phyloP scores from a whole-genome alignment of 2,888 invertebrate genomes.

The Chalcis sispes region DNA sequence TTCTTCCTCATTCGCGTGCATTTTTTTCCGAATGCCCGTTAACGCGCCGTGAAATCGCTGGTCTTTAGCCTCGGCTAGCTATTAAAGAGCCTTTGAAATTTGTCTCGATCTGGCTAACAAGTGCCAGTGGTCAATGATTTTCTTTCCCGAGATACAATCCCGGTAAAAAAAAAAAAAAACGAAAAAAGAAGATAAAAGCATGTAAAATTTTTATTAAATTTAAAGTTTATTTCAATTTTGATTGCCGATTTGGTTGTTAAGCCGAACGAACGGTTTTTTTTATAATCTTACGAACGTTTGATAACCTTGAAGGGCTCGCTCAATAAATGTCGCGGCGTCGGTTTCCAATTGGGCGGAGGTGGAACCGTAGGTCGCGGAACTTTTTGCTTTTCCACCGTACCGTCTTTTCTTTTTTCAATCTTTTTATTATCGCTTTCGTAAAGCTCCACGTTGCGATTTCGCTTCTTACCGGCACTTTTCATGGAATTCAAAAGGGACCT shows the following conservation, averaged over 20 bases:
- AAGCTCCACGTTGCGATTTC: background rate
- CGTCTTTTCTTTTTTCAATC: background rate
- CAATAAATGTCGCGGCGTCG: conserved; percentile 59
- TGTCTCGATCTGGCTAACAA: background rate
- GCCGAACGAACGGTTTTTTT: no score
- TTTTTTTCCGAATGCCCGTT: no score
- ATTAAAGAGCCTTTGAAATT: background rate
- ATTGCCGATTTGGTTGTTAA: background rate
- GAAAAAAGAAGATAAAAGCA: background rate
- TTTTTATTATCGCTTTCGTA: background rate
- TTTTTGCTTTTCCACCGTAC: background rate
- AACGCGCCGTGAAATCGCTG: no score
- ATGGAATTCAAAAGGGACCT: conserved; percentile 10
- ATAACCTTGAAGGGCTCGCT: conserved; percentile 62
- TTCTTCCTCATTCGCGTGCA: background rate
- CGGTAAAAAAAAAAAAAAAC: background rate
- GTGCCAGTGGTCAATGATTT: no score
- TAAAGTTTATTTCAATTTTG: background rate
- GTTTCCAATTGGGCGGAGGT: conserved; percentile 61
- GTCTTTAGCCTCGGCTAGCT: background rate
- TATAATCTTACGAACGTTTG: conserved; percentile 53
- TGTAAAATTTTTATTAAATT: background rate
- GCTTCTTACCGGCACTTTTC: background rate
- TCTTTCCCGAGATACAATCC: no score
- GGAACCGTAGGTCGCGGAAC: conserved; percentile 63